Evolutionary conservation across 2,888 invertebrate species (phyloP), one percentile per base, ranked within the genome.

Genomic region (Cerceris ruficornis): DNA sequence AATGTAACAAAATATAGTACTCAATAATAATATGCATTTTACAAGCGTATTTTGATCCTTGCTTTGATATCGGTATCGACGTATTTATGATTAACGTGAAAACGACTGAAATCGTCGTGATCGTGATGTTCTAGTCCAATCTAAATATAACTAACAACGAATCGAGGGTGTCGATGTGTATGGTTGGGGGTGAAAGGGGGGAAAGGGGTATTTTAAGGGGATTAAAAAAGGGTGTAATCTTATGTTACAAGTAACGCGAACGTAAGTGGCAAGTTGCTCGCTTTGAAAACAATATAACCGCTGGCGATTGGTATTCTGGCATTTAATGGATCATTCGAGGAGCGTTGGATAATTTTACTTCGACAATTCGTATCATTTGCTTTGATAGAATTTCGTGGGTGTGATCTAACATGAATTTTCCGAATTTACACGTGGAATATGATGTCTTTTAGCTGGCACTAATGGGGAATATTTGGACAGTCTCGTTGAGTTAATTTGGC

Each of bases 1-100:
- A 90, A 90, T 90, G 89, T 92, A 92, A 91, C 91, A 92, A 91
- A 90, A 92, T 91, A 92, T 91, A 91, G 89, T 91, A 88, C 85
- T 89, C 86, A 86, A 89, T 89, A 88, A 84, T 88, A 88, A 87
- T 86, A 90, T 91, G 90, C 91, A 90, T 91, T 91, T 91, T 91
- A 92, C 91, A 92, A 92, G 92, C 92, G 92, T 92, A 92, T 92
- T 92, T 92, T 92, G 91, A 92, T 92, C 92, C 90, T 91, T 92
- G 91, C 91, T 92, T 92, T 91, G 91, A 91, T 90, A 91, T 92
- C 86, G 88, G 85, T 89, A 86, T 80, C 87, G 88, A 87, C 83
- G 84, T 86, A 75, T 69, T 72, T 84, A 80, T 76, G 80, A 80
- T 73, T 80, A 75, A 80, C 69, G 61, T 62, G 55, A 59, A 72